Evolutionary conservation across 2,113 vertebrate species (phyloP), one percentile per base, ranked within the genome.

Genomic region (Microtus montanus): DNA sequence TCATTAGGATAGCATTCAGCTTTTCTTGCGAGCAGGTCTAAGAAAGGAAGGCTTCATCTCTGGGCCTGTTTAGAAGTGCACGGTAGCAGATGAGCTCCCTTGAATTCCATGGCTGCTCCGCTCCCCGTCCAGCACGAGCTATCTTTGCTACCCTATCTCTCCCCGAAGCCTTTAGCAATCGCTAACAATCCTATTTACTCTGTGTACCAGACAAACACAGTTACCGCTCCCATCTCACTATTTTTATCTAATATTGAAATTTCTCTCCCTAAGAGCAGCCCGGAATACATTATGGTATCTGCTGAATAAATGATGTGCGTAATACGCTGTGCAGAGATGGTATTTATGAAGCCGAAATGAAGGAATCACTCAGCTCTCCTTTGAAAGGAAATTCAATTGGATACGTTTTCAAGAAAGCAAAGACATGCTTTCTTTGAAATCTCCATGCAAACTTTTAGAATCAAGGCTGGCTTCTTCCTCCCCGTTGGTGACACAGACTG

Each of bases 211-310:
- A 97, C 96, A 96, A 95, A 97, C 96, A 96, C 96, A 71, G 96
- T 92, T 79, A 77, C 96, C 0, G 19, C 44, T 24, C 44, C 94
- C 97, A 97, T 96, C 96, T 96, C 94, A 89, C 97, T 98, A 97
- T 98, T 98, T 98, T 98, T 98, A 97, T 96, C 97, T 97, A 94
- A 96, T 98, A 96, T 97, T 98, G 98, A 98, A 98, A 97, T 98
- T 98, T 97, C 54, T 97, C 90, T 98, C 96, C 87, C 92, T 97
- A 90, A 79, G 88, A 97, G 91, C 97, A 93, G 95, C 97, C 97
- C 94, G 91, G 98, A 98, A 98, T 98, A 97, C 97, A 98, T 97
- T 97, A 96, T 97, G 98, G 97, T 98, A 98, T 94, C 96, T 92
- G 97, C 92, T 97, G 97, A 98, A 98, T 98, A 98, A 97, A 97